Evolutionary conservation across 1,140 invertebrate genomes (phyloP), one percentile per base, ranked within the genome.

Genomic region (Leptinotarsa texana): DNA sequence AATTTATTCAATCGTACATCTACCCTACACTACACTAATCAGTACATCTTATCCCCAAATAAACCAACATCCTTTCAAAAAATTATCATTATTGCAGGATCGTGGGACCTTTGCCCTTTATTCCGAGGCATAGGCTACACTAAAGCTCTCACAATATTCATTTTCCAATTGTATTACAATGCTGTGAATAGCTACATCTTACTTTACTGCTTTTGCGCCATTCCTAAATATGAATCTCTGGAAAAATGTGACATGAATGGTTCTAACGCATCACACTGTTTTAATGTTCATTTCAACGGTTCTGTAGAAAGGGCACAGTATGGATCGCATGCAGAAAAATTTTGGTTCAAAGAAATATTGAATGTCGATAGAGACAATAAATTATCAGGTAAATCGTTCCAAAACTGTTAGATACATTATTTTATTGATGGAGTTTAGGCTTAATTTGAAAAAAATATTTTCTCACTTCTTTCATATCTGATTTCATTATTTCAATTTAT

Each of bases 101-200:
- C 33, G 2, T 70, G 69, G 69, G 69, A 70, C 22, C 21, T 70
- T 57, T 70, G 69, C 8, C 69, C 69, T 18, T 70, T 70, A 18
- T 70, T 70, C 49, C n/a, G 49, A 27, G 69, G 69, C 15, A 57
- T 48, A 18, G 69, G 69, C 22, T 70, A 70, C 69, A 24, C 33
- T 5, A 70, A 70, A 61, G 22, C 48, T 13, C 13, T 70, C 21
- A n/a, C 48, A 4, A 13, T 70, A 11, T 15, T 57, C 21, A 6
- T 70, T 4, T 57, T 70, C 13, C 69, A 70, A 70, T 11, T 70
- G 11, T 70, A 57, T 61, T 57, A 51, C 47, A 70, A 70, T 27
- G 49, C 51, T 5, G 21, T 70, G 5, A 70, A 70, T 13, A 57
- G 69, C 15, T 70, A 70, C 18, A 17, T 61, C 13, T 57, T 70